Evolutionary conservation across 2,888 invertebrate genomes (phyloP), one percentile per base, ranked within the genome.

Genomic region (Norana najaformis): DNA sequence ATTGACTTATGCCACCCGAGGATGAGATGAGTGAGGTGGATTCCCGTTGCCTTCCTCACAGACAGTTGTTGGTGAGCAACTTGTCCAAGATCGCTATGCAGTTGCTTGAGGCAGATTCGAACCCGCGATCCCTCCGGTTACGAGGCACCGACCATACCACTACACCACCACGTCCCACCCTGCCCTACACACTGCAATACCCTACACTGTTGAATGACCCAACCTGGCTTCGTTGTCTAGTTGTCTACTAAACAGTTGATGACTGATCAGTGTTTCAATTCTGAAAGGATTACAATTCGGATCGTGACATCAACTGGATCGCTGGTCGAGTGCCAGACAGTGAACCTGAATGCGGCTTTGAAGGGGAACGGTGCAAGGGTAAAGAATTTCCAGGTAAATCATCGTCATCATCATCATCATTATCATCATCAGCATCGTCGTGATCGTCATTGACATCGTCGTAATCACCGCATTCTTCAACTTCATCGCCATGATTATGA

Each of bases 331-430:
- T 97, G 0, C 98, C 98, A 0, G 94, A 95, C 16, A 97, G 97
- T 0, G 97, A 97, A 93, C 98, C 98, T 0, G 94, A 95, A 0
- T 98, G 98, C 94, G 98, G 98, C 1, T 98, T 98, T 95, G 95
- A 96, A 91, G 97, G 96, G 0, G 96, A 96, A 93, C 96, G 96
- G 92, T 98, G 98, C 94, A 96, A 96, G 37, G 85, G 91, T n/a
- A 30, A n/a, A 69, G 13, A 11, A 30, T 91, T 92, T 88, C 91
- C 92, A 90, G 92, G 93, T 93, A 92, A 39, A 95, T n/a, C 37
- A 34, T 35, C 35, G 35, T 83, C n/a, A n/a, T n/a, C n/a, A n/a
- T n/a, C n/a, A n/a, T 90, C 89, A 89, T 89, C 89, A 89, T 89
- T 89, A 89, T 90, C 89, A 89, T 90, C 90, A 89, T 83, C 90